Evolutionary conservation across 2,888 invertebrate species (phyloP), one percentile per base, ranked within the genome.

Genomic region (Criorhina ranunculi): DNA sequence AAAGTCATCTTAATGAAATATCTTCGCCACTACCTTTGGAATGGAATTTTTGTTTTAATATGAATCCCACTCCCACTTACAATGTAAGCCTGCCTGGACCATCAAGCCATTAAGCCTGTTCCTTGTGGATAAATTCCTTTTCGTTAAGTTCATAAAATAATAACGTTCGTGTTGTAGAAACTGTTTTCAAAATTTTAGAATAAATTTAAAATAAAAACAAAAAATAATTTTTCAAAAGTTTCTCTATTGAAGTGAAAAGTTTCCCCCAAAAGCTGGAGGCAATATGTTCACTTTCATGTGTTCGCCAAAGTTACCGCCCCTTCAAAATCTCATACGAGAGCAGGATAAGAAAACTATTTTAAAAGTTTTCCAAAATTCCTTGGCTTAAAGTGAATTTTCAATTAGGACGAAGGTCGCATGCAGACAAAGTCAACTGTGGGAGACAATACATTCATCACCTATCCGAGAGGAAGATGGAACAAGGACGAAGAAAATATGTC

Each of bases 1-100:
- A 44, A 44, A 60, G 24, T 44, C 44, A 33, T 44, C 11, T 46
- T 33, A 62, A 44, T 62, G 46, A 62, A 62, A 62, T 62, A 62
- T 46, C 46, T 44, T 4, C 3, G 46, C 17, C 5, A 44, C 31
- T 44, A 40, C 29, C 12, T 42, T 15, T 15, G 44, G 11, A 17
- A 46, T 33, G 62, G 62, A 44, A 62, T 60, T 60, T 60, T 44
- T 31, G 24, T n/a, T n/a, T n/a, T n/a, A 60, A 15, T 60, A 15
- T 15, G 29, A 24, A 44, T 31, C 33, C 33, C 17, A 6, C 0
- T n/a, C 8, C 40, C 19, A 24, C 1, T 0, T 19, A 17, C 17
- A 55, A n/a, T 15, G 31, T 33, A 1, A 24, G 24, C 19, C 1
- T 40, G n/a, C 19, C 6, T 57, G 24, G 37, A 24, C 37, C 24